Evolutionary conservation across 2,797 vertebrate genomes (phyloP), one percentile per base, ranked within the genome.

Genomic region (Adelosebastes latens): DNA sequence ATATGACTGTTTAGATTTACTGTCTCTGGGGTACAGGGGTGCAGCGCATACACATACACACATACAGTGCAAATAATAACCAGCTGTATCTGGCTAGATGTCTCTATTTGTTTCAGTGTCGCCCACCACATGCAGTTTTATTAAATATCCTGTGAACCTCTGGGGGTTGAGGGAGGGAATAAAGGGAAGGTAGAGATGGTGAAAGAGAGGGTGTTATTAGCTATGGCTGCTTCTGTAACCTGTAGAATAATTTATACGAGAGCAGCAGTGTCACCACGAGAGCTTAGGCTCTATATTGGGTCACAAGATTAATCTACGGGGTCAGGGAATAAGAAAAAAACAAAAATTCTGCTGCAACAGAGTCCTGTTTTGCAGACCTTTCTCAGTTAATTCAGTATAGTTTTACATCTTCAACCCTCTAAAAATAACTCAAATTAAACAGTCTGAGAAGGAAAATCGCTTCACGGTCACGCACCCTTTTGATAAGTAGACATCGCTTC

Each of bases 1-100:
- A 87, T 93, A 89, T 90, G 87, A 89, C 89, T 90, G 83, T 90
- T 89, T 80, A 89, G 87, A 91, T 93, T 91, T 90, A 92, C 87
- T 56, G 81, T 87, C 89, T 83, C 81, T 39, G 24, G 68, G 86
- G 80, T 61, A 27, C 52, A 74, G 31, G 39, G 62, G 29, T 55
- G 76, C 22, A 60, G 7, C 31, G 29, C 67, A 71, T 34, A 31
- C 60, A 12, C 25, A 71, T 32, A 24, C 29, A 55, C 11, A 61
- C 22, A 64, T 46, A 75, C 4, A 22, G 39, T 24, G 65, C 75
- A 84, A 87, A 87, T 87, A 92, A 92, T 79, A 88, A 80, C 77
- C 79, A 72, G 75, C 77, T 77, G 62, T 79, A 82, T 92, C 74
- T 49, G 64, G 46, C 31, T 49, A 27, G 64, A 90, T 86, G 70